Evolutionary conservation across 2,113 vertebrate species (phyloP).

Genomic region (Pterocles gutturalis): DNA sequence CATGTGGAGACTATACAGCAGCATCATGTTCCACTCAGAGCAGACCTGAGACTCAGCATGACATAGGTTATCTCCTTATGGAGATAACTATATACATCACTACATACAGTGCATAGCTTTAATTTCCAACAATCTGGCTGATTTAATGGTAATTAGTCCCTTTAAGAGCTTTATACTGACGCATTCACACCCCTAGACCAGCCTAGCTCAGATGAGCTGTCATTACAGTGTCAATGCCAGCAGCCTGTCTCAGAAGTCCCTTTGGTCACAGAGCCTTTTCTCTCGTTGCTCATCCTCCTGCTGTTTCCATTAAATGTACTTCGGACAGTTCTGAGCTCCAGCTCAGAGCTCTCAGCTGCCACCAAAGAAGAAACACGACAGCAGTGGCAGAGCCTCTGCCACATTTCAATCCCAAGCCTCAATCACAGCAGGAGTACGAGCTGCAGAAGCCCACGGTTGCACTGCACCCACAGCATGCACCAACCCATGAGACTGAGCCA

Average conservation of each 20-base stretch:
- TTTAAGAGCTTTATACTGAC: not conserved
- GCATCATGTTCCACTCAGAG: not conserved
- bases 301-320: not conserved
- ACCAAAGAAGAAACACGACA: not conserved
- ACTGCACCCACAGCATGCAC: rapidly evolving
- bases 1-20: not conserved
- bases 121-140: not conserved
- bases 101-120: not conserved
- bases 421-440: not conserved
- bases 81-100: not conserved
- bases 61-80: not conserved
- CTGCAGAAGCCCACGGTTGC: not conserved
- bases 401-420: not conserved
- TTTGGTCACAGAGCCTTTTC: not conserved
- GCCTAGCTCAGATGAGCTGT: not conserved
- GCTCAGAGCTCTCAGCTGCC: not conserved
- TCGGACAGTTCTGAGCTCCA: not conserved
- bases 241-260: not conserved
- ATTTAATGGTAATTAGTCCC: not conserved
- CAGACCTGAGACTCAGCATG: not conserved
- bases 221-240: not conserved
- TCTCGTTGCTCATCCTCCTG: not conserved
- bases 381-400: not conserved
- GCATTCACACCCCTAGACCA: not conserved
- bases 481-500: rapidly evolving